Evolutionary conservation across 1,140 invertebrate species (phyloP).

Genomic region (Cotesia glomerata): DNA sequence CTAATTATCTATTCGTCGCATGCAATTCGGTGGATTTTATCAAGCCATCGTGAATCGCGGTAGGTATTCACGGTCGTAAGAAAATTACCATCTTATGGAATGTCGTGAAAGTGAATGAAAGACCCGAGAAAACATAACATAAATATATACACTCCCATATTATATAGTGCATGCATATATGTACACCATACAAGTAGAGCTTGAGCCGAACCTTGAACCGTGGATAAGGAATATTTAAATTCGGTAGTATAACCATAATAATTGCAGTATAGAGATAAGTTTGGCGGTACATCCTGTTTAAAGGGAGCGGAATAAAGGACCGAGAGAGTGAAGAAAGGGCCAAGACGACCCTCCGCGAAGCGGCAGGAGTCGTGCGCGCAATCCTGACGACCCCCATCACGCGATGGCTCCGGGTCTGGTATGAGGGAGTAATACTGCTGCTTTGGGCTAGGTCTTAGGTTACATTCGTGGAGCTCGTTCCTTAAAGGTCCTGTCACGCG

Average conservation of each 20-base stretch:
- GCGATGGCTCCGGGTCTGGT: constrained; percentile 15
- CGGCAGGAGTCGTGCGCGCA: constrained; percentile 34
- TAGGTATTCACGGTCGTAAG: not conserved
- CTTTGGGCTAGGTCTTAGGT: constrained; percentile 34
- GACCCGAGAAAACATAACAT: no score
- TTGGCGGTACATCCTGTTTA: constrained; percentile 6
- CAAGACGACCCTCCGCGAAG: constrained; percentile 25
- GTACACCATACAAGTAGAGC: not conserved
- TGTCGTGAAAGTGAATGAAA: constrained; percentile 17
- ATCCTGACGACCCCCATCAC: constrained; percentile 34
- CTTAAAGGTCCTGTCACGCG: constrained; percentile 42
- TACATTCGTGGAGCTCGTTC: constrained; percentile 35
- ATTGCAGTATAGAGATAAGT: not conserved
- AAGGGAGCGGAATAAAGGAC: not conserved
- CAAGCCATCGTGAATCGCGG: not conserved
- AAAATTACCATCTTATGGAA: constrained; percentile 19
- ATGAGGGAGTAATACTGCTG: not conserved
- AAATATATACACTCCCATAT: no score
- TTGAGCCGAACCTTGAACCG: not conserved
- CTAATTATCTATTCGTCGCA: constrained; percentile 19
- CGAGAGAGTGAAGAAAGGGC: not conserved
- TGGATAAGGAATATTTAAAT: constrained; percentile 10
- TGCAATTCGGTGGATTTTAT: constrained; percentile 2
- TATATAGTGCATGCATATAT: no score
- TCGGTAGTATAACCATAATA: not conserved